Evolutionary conservation across 2,113 vertebrate genomes (phyloP), one percentile per base, ranked within the genome.

Genomic region (Loxodonta africana): DNA sequence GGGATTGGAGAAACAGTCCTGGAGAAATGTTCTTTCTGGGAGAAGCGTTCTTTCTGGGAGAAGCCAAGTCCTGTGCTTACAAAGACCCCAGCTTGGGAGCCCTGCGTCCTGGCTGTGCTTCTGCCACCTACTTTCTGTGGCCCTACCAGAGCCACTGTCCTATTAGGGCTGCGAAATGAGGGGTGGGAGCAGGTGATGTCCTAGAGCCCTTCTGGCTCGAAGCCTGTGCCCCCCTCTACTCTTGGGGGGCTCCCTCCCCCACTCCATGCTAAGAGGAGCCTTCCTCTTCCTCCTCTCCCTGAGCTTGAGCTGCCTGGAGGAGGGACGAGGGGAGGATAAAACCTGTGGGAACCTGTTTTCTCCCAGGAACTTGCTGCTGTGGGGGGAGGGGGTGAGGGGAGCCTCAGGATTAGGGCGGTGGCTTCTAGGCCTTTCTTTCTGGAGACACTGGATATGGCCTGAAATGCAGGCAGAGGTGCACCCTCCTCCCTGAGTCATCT

Each of bases 311-410:
- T 9, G 9, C 57, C 65, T 28, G 25, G 77, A 76, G 76, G 69
- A 83, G 65, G 60, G 89, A 62, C 62, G 33, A 26, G 30, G 51
- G 57, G 83, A 48, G 83, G 37, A 20, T 53, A 25, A 96, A 83
- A 87, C 80, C 80, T 78, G n/a, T 94, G 95, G 95, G 97, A 97
- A 96, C 71, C 65, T 77, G 62, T 90, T 76, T 94, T 33, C 93
- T 94, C 57, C 62, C 71, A 33, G 91, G 93, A 93, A 18, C 63
- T 21, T 30, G 69, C 85, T 77, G 33, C 71, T 90, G 83, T 84
- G 78, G 77, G 23, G 2, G 11, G 86, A 37, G 37, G 37, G 37
- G 37, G 37, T 37, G 37, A 37, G 37, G 37, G 37, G 37, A 37
- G 76, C 82, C 69, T 95, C 51, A 6, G 91, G 89, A 97, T 97